Evolutionary conservation across 2,888 invertebrate genomes (phyloP).

Genomic region (Rhodophaea formosa): DNA sequence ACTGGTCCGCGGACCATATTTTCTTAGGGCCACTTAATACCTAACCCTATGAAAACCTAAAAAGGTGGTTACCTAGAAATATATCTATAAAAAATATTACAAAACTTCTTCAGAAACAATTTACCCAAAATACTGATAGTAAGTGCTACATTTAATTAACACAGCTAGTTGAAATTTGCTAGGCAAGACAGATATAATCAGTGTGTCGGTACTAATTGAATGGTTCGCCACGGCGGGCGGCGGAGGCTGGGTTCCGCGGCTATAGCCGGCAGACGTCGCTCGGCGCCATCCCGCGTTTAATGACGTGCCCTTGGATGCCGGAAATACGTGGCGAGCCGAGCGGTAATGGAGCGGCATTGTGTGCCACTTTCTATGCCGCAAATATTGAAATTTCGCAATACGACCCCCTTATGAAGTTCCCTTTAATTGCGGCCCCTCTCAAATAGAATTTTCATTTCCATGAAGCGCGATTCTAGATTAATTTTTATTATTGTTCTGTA

Average conservation of each 20-base stretch:
- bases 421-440: slow-evolving; percentile 41
- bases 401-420: slow-evolving; percentile 52
- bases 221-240: not conserved
- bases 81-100: no score
- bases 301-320: slow-evolving; percentile 72
- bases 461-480: not conserved
- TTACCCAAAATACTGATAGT: not conserved
- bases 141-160: not conserved
- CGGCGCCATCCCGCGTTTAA: slow-evolving; percentile 59
- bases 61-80: no score
- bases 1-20: no score
- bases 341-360: slow-evolving; percentile 75
- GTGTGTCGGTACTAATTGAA: slow-evolving; percentile 61
- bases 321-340: slow-evolving; percentile 74
- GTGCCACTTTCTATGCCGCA: slow-evolving; percentile 70
- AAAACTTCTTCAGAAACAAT: no score
- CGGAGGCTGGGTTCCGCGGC: slow-evolving; percentile 8
- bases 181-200: not conserved
- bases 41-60: no score
- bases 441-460: slow-evolving; percentile 26
- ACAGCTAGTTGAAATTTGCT: not conserved
- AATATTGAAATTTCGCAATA: slow-evolving; percentile 75
- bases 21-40: no score
- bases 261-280: slow-evolving; percentile 21
- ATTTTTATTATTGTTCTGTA: slow-evolving; percentile 1